phyloP scores from a whole-genome alignment of 2,113 vertebrate species.

The Herpetotheres cachinnans region DNA sequence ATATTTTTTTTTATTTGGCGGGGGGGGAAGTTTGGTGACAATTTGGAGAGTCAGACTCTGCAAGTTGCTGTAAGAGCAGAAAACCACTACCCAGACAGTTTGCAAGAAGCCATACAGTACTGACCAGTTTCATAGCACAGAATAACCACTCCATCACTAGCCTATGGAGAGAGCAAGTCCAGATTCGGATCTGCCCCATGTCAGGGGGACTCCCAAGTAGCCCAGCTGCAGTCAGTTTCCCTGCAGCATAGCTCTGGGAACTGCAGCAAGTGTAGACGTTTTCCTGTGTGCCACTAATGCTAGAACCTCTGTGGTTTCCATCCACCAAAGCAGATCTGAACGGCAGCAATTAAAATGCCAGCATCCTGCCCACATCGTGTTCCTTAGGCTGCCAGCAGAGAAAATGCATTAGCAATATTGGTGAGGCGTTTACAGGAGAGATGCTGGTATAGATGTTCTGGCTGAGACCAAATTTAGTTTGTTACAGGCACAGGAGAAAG shows the following conservation, averaged over 20 bases:
- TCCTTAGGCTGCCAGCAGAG: not conserved
- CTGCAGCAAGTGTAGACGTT: not conserved
- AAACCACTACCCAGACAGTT: not conserved
- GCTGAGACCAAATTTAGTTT: not conserved
- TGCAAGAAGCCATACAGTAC: no score
- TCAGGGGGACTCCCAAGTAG: not conserved
- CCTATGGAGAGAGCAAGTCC: not conserved
- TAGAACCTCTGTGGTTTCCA: not conserved
- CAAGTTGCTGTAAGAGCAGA: not conserved
- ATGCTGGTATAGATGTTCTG: not conserved
- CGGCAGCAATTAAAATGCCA: not conserved
- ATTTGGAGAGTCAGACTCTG: not conserved
- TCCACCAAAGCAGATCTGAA: not conserved
- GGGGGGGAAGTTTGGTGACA: not conserved
- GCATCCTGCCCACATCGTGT: not conserved
- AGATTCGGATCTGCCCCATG: not conserved
- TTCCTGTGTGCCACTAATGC: not conserved
- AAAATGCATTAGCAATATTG: rapidly evolving
- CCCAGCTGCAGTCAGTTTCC: not conserved
- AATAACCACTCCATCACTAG: not conserved
- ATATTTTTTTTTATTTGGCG: no score
- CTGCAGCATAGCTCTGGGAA: not conserved
- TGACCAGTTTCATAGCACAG: not conserved
- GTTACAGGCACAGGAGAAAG: not conserved
- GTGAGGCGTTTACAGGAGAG: not conserved